A percentile compares a stretch with the other conserved stretches of the same genome.
Evolutionary conservation across 2,113 vertebrate genomes (phyloP).

Genomic region (Sisor rabdophorus): DNA sequence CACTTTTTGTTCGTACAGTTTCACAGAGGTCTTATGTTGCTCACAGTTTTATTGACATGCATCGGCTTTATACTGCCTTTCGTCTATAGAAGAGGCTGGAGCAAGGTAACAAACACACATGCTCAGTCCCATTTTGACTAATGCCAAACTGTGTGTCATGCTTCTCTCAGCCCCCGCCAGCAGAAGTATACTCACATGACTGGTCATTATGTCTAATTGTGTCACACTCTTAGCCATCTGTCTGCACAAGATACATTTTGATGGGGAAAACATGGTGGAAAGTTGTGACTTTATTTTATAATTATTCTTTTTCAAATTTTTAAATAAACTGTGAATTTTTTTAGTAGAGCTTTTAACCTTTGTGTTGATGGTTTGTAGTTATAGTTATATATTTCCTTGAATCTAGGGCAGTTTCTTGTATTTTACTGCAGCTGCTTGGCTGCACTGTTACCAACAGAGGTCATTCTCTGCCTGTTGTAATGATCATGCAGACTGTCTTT

Average conservation of each 20-base stretch:
- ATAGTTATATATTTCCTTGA: not conserved
- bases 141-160: conserved; percentile 39
- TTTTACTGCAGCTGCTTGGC: not conserved
- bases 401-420: not conserved
- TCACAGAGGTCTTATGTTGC: conserved; percentile 75
- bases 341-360: not conserved
- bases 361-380: not conserved
- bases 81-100: conserved; percentile 81
- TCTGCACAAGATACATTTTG: conserved; percentile 10
- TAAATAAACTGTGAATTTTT: not conserved
- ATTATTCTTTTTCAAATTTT: too few relatives aligned
- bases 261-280: not conserved
- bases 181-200: conserved; percentile 35
- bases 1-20: conserved; percentile 61
- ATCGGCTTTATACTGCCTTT: conserved; percentile 79
- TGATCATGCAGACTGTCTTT: not conserved
- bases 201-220: conserved; percentile 42
- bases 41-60: conserved; percentile 71
- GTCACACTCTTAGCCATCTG: conserved; percentile 42
- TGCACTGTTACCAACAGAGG: conserved; percentile 24
- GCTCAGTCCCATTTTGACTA: conserved; percentile 33
- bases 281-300: conserved; percentile 3
- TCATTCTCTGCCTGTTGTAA: conserved; percentile 2
- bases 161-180: conserved; percentile 33
- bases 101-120: conserved; percentile 60